Base-by-base conservation (phyloP, 2,113 vertebrate genomes). In the Corydoras maculifer region DNA sequence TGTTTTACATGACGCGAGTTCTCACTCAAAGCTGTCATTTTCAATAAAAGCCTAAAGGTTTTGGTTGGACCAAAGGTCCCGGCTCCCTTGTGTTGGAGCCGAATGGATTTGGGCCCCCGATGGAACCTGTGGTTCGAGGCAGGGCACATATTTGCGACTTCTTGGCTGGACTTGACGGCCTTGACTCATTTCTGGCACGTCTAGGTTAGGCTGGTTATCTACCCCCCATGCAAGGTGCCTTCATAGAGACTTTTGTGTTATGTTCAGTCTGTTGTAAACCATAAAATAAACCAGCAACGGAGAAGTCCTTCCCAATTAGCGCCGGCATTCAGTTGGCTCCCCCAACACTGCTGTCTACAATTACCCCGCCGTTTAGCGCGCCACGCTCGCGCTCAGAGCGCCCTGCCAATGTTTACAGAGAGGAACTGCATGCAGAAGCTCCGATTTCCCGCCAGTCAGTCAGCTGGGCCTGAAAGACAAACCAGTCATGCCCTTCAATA, bases 251-350 rank as follows among this genome's bases (percentile, higher is more conserved):
- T 58, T 53, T 58, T 78, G 73, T 78, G 69, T 61, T 65, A 58
- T 65, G 53, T 69, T 43, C 35, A 5, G 59, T 71, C 68, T 70
- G 64, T 31, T 50, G 48, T 48, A 60, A 74, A 66, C 68, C 48
- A 25, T 25, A 74, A 79, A 79, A 71, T 72, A 79, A 79, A 76
- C 74, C 68, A 71, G 49, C 55, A 15, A 51, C 18, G 29, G 70
- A 72, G 62, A 75, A 63, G 77, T 75, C 77, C 8, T 61, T 68
- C 67, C 65, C 72, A 72, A 68, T 73, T 75, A 79, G 74, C 54
- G 15, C 58, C 73, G 43, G 49, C 18, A 25, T 64, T 69, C 29
- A 53, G 57, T 63, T 68, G 43, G 70, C 74, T 53, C 61, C 63
- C 70, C 59, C 30, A 58, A 69, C 51, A 13, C 68, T 74, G 71